Percentiles rank a stretch among this genome's conserved stretches.
These are phyloP conservation scores for Haliclystus octoradiatus DNA, from an alignment of 30 jellyfish, hydroid and myxozoan species.

Conservation along the genomic window DNA sequence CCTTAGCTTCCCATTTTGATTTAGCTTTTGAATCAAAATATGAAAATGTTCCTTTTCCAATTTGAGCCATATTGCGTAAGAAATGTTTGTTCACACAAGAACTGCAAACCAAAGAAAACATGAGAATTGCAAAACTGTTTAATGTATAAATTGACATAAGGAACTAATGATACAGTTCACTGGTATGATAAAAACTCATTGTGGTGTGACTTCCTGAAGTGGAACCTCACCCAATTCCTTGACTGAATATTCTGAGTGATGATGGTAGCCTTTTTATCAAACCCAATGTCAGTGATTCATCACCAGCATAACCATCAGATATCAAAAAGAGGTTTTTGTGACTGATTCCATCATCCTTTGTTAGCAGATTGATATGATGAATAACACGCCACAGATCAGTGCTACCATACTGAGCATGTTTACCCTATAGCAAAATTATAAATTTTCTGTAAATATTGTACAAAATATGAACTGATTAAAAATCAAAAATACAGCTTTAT, in stretches of 20 bases:
- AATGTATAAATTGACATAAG: not conserved
- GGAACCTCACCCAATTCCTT: slow-evolving; percentile 64
- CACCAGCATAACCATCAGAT: slow-evolving; percentile 80
- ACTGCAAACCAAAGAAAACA: slow-evolving; percentile 6
- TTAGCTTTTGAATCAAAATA: slow-evolving; percentile 53
- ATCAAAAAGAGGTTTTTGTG: slow-evolving; percentile 46
- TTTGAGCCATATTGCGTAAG: slow-evolving; percentile 41
- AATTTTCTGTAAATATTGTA: too few species aligned
- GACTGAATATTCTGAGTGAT: slow-evolving; percentile 39
- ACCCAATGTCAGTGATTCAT: slow-evolving; percentile 53
- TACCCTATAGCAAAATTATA: not conserved
- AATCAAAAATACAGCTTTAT: too few species aligned
- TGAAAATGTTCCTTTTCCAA: slow-evolving; percentile 62
- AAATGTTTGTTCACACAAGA: slow-evolving; percentile 64
- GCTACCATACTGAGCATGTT: slow-evolving; percentile 42
- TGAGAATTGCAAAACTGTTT: not conserved
- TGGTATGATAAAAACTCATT: too few species aligned
- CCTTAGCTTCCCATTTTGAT: slow-evolving; percentile 75
- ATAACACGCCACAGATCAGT: slow-evolving; percentile 71
- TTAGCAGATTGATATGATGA: slow-evolving; percentile 20
- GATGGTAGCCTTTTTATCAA: slow-evolving; percentile 8
- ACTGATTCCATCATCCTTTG: slow-evolving; percentile 2
- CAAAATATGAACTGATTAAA: too few species aligned
- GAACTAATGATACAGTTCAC: too few species aligned
- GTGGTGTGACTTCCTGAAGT: too few species aligned